phyloP scores from a whole-genome alignment of 2,888 invertebrate species.

The Pheosia gnoma region DNA sequence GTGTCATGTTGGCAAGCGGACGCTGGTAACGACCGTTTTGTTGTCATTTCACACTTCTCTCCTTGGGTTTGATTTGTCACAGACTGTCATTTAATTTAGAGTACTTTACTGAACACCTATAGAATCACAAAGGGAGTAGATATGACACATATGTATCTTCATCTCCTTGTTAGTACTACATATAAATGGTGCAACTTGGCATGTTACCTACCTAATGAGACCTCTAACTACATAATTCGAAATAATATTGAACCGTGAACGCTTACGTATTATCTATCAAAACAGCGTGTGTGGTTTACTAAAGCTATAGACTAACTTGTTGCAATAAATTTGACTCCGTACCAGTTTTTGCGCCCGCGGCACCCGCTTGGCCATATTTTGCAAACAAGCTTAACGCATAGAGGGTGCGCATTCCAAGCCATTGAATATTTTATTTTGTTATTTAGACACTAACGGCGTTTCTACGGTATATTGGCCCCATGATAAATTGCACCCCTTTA shows the following conservation, averaged over 20 bases:
- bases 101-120: too few relatives aligned
- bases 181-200: too few relatives aligned
- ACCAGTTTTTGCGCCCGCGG: not conserved
- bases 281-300: too few relatives aligned
- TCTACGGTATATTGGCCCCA: conserved; percentile 27
- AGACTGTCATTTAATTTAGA: conserved; percentile 8
- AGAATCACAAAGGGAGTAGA: too few relatives aligned
- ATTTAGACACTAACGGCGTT: conserved; percentile 40
- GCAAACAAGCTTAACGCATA: conserved; percentile 31
- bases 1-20: conserved; percentile 55
- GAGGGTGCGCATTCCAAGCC: conserved; percentile 41
- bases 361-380: conserved; percentile 23
- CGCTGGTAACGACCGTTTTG: conserved; percentile 53
- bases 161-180: too few relatives aligned
- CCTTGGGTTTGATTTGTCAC: conserved; percentile 28
- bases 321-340: not conserved
- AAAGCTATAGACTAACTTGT: too few relatives aligned
- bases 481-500: conserved; percentile 33
- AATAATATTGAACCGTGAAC: too few relatives aligned
- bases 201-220: too few relatives aligned
- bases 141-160: too few relatives aligned
- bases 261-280: too few relatives aligned
- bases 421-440: conserved; percentile 56
- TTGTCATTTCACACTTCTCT: conserved; percentile 52
- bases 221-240: too few relatives aligned